Percentiles rank a stretch among this genome's conserved stretches.
Conservation (phyloP, 2,113 vertebrate species). For the Grantiella picta region DNA sequence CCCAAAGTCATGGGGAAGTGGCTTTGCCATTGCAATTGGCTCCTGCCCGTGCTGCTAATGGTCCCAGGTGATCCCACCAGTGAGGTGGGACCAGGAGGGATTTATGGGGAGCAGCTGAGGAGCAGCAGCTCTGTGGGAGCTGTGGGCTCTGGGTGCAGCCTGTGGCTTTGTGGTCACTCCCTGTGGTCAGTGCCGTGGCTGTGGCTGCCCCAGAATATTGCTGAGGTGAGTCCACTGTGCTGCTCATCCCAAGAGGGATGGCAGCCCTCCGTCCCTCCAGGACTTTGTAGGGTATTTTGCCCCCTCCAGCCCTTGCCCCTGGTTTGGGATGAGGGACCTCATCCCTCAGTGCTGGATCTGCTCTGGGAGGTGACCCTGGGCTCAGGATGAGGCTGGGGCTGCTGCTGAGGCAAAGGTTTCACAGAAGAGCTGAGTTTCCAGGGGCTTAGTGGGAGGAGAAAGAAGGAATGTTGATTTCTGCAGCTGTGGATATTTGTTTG, state of each 20-base stretch:
- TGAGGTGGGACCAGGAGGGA: neutral
- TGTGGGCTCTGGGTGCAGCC: neutral
- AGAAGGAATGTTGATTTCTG: neutral
- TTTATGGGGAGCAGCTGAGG: neutral
- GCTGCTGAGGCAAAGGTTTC: neutral
- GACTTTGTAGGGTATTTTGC: neutral
- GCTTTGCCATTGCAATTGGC: neutral
- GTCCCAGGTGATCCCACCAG: too few relatives aligned
- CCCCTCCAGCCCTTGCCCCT: neutral
- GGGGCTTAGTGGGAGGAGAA: neutral
- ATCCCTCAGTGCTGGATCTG: neutral
- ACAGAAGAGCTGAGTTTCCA: neutral
- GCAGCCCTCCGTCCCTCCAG: neutral
- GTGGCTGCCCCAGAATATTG: too few relatives aligned
- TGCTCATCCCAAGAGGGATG: neutral
- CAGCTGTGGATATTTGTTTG: too few relatives aligned
- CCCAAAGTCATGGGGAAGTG: accelerated
- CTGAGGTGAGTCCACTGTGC: neutral
- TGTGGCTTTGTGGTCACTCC: neutral
- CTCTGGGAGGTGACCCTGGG: neutral
- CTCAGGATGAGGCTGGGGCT: neutral
- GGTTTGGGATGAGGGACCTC: neutral
- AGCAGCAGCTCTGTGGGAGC: accelerated
- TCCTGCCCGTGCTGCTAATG: neutral
- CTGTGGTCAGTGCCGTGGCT: too few relatives aligned